Base-by-base conservation (phyloP, 2,888 invertebrate species). In the Euphydryas editha region DNA sequence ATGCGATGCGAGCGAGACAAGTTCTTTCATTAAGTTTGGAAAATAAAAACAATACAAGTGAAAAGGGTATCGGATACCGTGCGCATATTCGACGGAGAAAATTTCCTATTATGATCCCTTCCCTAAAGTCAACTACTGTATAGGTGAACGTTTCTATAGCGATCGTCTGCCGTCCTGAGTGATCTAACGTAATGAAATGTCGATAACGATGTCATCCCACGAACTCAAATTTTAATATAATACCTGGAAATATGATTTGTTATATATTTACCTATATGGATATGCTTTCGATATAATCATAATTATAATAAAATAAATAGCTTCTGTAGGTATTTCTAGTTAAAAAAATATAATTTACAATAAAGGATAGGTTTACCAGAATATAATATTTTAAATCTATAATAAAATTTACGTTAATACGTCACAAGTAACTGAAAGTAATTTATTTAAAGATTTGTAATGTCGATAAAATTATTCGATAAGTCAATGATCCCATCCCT, bases 11-110 rank as follows among this genome's bases (percentile, higher is more conserved):
- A 82, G 83, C 83, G 82, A 86, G 83, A 85, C 87, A 90, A 90
- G 84, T 90, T 90, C 87, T 90, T 91, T 91, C 90, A 92, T 92
- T 92, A 90, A 85, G 86, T 86, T 87, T 87, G 83, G 83, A 89
- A 88, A 90, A 91, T 90, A 92, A 91, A 91, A 91, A 88, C 90
- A 90, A 92, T 89, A 91, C 88, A 88, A 90, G 87, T 89, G 88
- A 89, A 91, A 91, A 91, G 90, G 91, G 90, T 90, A 90, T 87
- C 85, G 85, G 83, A 86, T 85, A 85, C 85, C 80, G 82, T 79
- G 83, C 86, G 87, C 88, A 87, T 89, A 89, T 87, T 86, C 85
- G 86, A 81, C 83, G 80, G 85, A 87, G 88, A 87, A 88, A 89
- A 89, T 88, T 87, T 86, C 88, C 86, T 87, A 90, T 91, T 91